Conservation (phyloP, 2,888 invertebrate species). For the Eilema griseolum region DNA sequence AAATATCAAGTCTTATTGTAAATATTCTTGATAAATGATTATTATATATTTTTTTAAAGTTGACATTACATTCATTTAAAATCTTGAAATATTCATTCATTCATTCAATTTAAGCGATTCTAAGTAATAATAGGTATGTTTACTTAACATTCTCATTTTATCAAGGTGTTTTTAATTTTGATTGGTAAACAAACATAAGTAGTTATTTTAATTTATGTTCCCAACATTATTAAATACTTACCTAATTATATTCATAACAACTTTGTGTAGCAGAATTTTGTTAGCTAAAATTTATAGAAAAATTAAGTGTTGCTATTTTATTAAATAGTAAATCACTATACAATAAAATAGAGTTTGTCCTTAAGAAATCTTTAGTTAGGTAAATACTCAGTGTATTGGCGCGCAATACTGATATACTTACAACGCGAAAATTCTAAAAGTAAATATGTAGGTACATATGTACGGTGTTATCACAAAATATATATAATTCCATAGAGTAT, state of each 20-base stretch:
- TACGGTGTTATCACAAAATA: not conserved
- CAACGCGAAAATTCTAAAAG: not conserved
- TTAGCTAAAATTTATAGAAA: not conserved
- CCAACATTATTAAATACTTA: not conserved
- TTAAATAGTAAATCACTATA: not conserved
- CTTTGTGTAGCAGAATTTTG: not conserved
- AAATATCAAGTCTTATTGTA: not conserved
- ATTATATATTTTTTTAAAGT: too few relatives aligned
- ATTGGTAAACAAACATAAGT: not conserved
- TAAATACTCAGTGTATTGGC: too few relatives aligned
- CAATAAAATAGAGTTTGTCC: not conserved
- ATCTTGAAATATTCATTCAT: not conserved
- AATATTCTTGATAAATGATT: not conserved
- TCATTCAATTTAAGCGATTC: not conserved
- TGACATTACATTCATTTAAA: not conserved
- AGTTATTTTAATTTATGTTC: not conserved
- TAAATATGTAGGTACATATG: not conserved
- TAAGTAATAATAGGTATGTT: not conserved
- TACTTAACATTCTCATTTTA: not conserved
- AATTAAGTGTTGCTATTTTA: not conserved
- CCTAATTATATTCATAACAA: not conserved
- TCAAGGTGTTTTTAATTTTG: not conserved
- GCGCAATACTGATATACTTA: not conserved
- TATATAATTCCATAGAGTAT: not conserved
- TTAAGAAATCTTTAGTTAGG: not conserved